Conservation (phyloP, 1,140 invertebrate species). For the Macrostomum lignano region DNA sequence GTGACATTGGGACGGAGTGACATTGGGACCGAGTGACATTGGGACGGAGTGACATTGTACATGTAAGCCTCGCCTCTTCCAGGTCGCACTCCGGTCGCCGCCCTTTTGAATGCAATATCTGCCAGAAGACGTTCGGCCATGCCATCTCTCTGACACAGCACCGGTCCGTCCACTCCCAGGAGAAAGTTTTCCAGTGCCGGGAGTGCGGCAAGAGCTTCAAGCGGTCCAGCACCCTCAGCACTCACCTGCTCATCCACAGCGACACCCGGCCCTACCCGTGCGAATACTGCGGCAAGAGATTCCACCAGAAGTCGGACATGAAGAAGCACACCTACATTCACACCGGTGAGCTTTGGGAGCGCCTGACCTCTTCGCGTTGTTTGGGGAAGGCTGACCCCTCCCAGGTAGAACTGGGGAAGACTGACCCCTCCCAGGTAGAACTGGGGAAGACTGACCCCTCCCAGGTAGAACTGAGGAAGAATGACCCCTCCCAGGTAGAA, state of each 20-base stretch:
- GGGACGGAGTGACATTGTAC: no score
- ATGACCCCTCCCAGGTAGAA: no score
- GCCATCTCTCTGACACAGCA: slow-evolving; percentile 78
- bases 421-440: no score
- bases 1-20: no score
- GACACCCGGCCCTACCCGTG: slow-evolving; percentile 40
- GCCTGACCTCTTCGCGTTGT: no score
- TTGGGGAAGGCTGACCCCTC: no score
- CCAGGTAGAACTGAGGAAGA: no score
- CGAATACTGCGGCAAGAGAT: slow-evolving; percentile 56
- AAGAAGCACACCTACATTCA: slow-evolving; percentile 99
- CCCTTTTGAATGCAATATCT: slow-evolving; percentile 70
- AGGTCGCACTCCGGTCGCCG: slow-evolving; percentile 70
- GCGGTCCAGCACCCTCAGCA: slow-evolving; percentile 76
- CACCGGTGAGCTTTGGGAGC: slow-evolving; percentile 54
- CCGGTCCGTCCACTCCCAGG: slow-evolving; percentile 49
- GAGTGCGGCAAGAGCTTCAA: slow-evolving; percentile 95
- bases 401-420: no score
- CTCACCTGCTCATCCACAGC: slow-evolving; percentile 86
- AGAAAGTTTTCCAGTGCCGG: slow-evolving; percentile 76
- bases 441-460: no score
- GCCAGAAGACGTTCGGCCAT: slow-evolving; percentile 83
- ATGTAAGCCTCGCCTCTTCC: no score
- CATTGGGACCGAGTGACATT: no score
- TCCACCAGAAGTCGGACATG: slow-evolving; percentile 98